Evolutionary conservation across 2,797 vertebrate genomes (phyloP), one percentile per base, ranked within the genome.

Genomic region (Australoheros facetus): DNA sequence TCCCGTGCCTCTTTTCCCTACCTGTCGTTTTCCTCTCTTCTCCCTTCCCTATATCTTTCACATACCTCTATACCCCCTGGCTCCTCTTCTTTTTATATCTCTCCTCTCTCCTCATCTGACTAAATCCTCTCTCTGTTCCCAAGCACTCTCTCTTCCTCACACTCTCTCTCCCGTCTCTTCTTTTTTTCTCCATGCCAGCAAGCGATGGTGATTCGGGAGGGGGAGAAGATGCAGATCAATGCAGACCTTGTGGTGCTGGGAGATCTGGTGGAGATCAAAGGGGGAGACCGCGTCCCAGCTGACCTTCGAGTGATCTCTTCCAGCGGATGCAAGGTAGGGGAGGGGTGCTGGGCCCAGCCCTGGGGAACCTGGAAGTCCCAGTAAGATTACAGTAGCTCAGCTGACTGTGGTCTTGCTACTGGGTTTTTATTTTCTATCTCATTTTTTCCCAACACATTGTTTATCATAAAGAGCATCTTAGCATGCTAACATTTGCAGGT

Each of bases 181-280:
- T 45, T 88, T 75, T 84, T 82, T 57, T 77, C 51, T 82, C 54
- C 59, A 34, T 80, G 83, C 57, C 93, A 98, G 98, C 97, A 98
- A 99, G 98, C 98, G 0, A 83, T 98, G 79, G 98, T 99, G 91
- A 97, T 99, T 85, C 96, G 97, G 1, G 97, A 99, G 75, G 97
- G 98, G 1, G 96, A 97, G 93, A 99, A 97, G 94, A 89, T 96
- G 70, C 96, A 97, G 83, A 97, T 99, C 91, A 97, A 99, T 19
- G 98, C 98, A 0, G 97, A 98, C 90, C 90, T 95, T 1, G 97
- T 99, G 91, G 98, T 98, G 88, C 92, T 95, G 28, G 98, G 98
- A 21, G 98, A 99, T 83, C 92, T 99, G 91, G 98, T 99, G 89
- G 98, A 99, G 93, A 95, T 99, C 90, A 98, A 98, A 90, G 98